phyloP scores from a whole-genome alignment of 2,888 invertebrate species.

The Drosophila multiciliata region DNA sequence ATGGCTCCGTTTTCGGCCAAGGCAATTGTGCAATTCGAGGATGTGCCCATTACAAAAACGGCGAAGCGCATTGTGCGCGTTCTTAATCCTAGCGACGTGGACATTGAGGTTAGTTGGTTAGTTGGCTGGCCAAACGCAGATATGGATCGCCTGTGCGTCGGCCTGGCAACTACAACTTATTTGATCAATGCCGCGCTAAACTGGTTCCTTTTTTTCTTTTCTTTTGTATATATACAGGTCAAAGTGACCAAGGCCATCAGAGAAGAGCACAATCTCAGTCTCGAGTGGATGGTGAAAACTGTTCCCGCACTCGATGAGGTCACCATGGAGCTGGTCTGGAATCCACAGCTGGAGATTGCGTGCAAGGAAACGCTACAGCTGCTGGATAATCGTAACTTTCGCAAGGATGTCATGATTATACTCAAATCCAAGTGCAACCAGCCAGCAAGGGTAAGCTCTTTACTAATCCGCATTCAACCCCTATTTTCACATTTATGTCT shows the following conservation, averaged over 20 bases:
- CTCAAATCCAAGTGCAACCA: slow-evolving; percentile 86
- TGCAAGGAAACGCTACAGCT: slow-evolving; percentile 88
- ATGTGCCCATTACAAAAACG: slow-evolving; percentile 87
- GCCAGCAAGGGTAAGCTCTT: slow-evolving; percentile 71
- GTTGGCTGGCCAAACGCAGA: slow-evolving; percentile 4
- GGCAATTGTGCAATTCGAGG: slow-evolving; percentile 89
- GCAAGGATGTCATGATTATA: slow-evolving; percentile 88
- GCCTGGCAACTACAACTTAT: slow-evolving; percentile 59
- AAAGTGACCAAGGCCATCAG: slow-evolving; percentile 86
- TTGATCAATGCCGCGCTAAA: slow-evolving; percentile 59
- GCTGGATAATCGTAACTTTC: slow-evolving; percentile 87
- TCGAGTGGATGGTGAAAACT: slow-evolving; percentile 86
- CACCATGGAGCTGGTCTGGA: slow-evolving; percentile 88
- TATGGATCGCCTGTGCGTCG: slow-evolving; percentile 46
- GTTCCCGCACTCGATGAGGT: slow-evolving; percentile 87
- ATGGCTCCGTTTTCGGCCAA: slow-evolving; percentile 89
- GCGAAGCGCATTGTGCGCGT: slow-evolving; percentile 87
- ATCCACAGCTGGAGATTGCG: slow-evolving; percentile 87
- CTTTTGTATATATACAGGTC: slow-evolving; percentile 84
- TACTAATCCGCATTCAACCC: slow-evolving; percentile 19
- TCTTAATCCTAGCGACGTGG: slow-evolving; percentile 86
- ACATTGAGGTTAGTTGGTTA: slow-evolving; percentile 84
- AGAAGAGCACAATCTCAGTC: slow-evolving; percentile 86
- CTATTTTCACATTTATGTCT: neutral
- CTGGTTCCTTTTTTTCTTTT: neutral